Evolutionary conservation across 2,113 vertebrate genomes (phyloP).

Genomic region (Chaetorhynchus papuensis): DNA sequence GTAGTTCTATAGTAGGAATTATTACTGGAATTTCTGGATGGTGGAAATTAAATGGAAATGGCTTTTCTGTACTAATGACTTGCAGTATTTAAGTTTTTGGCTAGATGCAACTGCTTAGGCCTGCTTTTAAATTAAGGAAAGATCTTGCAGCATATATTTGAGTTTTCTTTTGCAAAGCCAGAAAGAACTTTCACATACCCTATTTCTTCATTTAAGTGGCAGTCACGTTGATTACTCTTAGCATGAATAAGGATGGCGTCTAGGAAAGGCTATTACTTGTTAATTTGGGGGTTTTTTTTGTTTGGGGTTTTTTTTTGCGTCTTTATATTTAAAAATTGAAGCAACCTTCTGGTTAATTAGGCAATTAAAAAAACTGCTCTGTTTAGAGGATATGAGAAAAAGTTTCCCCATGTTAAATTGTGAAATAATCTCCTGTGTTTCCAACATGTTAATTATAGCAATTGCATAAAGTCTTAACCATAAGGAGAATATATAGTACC

Average conservation of each 20-base stretch:
- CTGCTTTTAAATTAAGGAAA: background rate
- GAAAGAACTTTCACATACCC: background rate
- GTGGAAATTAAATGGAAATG: background rate
- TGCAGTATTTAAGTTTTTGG: background rate
- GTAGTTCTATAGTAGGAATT: background rate
- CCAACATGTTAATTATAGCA: background rate
- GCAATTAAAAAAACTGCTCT: background rate
- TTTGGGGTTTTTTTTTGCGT: background rate
- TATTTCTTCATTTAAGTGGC: background rate
- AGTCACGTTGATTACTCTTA: background rate
- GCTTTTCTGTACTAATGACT: background rate
- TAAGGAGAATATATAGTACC: background rate
- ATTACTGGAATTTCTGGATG: background rate
- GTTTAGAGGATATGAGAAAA: background rate
- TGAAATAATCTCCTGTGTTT: background rate
- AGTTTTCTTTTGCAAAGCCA: background rate
- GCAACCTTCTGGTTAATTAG: background rate
- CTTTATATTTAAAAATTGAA: background rate
- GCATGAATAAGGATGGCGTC: background rate
- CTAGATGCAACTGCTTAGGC: background rate
- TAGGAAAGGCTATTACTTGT: background rate
- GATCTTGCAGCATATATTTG: background rate
- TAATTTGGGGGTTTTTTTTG: background rate
- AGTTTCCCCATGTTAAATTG: background rate
- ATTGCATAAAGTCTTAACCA: background rate